These are phyloP conservation scores for Micromys minutus DNA, from an alignment of 2,113 vertebrate genomes.

Conservation along the genomic window DNA sequence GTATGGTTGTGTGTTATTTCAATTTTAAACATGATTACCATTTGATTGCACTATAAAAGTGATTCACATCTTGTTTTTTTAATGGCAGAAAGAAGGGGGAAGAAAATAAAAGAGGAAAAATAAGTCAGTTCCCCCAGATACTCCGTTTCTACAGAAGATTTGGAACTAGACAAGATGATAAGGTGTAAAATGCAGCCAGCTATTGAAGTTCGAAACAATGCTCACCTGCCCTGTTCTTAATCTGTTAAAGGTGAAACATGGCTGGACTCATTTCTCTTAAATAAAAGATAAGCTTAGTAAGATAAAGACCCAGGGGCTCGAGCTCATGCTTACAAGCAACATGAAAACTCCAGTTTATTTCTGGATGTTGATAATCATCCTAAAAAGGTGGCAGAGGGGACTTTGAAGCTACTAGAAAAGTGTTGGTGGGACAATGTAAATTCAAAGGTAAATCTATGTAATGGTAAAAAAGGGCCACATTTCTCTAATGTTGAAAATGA, in stretches of 20 bases:
- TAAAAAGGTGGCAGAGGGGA: background rate
- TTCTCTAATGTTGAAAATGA: slow-evolving; percentile 21
- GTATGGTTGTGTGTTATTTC: background rate
- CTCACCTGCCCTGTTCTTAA: background rate
- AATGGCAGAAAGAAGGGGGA: background rate
- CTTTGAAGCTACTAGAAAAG: background rate
- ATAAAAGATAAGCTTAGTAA: slow-evolving; percentile 47
- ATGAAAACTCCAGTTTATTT: slow-evolving; percentile 30
- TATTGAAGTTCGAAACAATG: background rate
- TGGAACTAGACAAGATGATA: background rate
- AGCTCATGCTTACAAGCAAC: background rate
- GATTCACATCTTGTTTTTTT: slow-evolving; percentile 13
- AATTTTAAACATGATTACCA: slow-evolving; percentile 32
- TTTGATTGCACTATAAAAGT: slow-evolving; percentile 5
- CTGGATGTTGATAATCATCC: background rate
- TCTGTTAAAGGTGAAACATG: background rate
- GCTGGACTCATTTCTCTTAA: slow-evolving; percentile 6
- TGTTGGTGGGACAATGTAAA: slow-evolving; percentile 30
- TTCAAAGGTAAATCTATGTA: slow-evolving; percentile 23
- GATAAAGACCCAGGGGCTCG: background rate
- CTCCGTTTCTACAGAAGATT: background rate
- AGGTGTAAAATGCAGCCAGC: background rate
- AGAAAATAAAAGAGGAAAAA: background rate
- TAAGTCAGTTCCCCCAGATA: background rate
- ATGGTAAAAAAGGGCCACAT: background rate